Base-by-base conservation (phyloP, 2,888 invertebrate genomes). In the Mythimna pallens region DNA sequence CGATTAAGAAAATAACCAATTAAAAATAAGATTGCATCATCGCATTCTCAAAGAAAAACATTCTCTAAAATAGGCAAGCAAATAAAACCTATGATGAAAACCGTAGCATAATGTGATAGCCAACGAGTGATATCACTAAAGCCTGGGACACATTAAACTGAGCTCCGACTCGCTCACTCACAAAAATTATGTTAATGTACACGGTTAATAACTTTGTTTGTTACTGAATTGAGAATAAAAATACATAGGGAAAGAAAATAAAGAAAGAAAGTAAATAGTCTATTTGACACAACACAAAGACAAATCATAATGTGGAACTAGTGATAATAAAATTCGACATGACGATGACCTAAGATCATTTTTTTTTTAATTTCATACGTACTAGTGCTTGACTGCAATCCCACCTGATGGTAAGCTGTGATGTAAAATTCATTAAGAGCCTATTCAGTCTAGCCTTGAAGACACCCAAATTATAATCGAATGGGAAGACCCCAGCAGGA, bases 41-140 rank as follows among this genome's bases (percentile, higher is more conserved):
- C 1, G 3, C 9, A 40, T 0, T 8, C 30, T 6, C 3, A 25
- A 76, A 76, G 17, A 36, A 58, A 70, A 34, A n/a, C 36, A 12
- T 3, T 40, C 10, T 62, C 22, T 14, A 2, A 55, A 34, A 65
- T 47, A 54, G 47, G 6, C 7, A 80, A 79, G 68, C 64, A 65
- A 57, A 81, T 81, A 76, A 76, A 67, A 50, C 22, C 47, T 57
- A 50, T 43, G 52, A 61, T 52, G 76, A 67, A 71, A 70, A 71
- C 58, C 57, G 10, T 6, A 50, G 80, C 43, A 81, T 80, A 81
- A 81, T 80, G 82, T 71, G 30, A 80, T 71, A 52, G 70, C 71
- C 59, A 65, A 59, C 30, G 57, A 61, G 36, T 30, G 70, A 34
- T 63, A 64, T 34, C 65, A n/a, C 65, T 74, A 76, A 71, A 71